A percentile compares a stretch with the other conserved stretches of the same genome.
Evolutionary conservation across 2,888 invertebrate species (phyloP).

Genomic region (Rhagium mordax): DNA sequence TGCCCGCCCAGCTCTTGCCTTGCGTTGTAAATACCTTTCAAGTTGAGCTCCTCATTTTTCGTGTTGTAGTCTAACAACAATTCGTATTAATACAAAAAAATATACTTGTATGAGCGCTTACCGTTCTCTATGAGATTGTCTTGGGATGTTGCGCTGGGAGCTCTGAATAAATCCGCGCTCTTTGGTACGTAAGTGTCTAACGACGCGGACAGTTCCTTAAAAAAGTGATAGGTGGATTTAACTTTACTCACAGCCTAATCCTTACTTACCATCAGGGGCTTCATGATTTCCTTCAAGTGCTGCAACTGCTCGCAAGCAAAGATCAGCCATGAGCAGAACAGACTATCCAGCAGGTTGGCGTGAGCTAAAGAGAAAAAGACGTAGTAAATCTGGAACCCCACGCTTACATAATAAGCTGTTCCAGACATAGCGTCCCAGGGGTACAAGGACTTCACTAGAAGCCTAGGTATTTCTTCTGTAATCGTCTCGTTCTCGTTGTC

Average conservation of each 20-base stretch:
- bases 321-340: slow-evolving; percentile 89
- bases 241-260: too few species aligned
- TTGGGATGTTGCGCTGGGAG: slow-evolving; percentile 70
- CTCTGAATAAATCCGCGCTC: slow-evolving; percentile 80
- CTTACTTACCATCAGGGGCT: slow-evolving; percentile 80
- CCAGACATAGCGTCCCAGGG: slow-evolving; percentile 84
- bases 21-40: slow-evolving; percentile 83
- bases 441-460: slow-evolving; percentile 85
- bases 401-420: slow-evolving; percentile 77
- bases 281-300: slow-evolving; percentile 89
- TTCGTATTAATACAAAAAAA: neutral
- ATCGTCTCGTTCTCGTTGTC: slow-evolving; percentile 81
- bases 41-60: slow-evolving; percentile 74
- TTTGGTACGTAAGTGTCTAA: slow-evolving; percentile 84
- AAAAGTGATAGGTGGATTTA: too few species aligned
- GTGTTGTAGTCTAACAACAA: slow-evolving; percentile 63
- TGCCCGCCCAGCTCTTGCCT: slow-evolving; percentile 86
- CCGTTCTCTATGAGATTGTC: slow-evolving; percentile 61
- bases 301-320: slow-evolving; percentile 90
- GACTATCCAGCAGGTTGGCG: slow-evolving; percentile 77
- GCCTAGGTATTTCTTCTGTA: slow-evolving; percentile 79
- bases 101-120: slow-evolving; percentile 30
- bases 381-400: slow-evolving; percentile 70
- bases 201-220: slow-evolving; percentile 82
- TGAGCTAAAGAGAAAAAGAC: slow-evolving; percentile 68